Base-by-base conservation (phyloP, 2,797 vertebrate species). In the Poecilia picta region DNA sequence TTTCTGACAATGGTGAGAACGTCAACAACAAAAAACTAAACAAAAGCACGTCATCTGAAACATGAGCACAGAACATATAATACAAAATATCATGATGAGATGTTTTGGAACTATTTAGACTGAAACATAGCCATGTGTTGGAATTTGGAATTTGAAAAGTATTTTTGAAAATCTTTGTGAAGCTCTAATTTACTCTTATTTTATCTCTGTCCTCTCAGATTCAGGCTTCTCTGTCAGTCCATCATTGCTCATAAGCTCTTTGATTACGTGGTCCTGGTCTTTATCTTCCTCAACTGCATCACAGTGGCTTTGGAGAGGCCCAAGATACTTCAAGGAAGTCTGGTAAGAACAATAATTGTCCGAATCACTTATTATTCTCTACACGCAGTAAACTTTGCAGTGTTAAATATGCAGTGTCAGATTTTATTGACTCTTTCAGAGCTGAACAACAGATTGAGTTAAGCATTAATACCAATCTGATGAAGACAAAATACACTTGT, bases 281-380 rank as follows among this genome's bases (percentile, higher is more conserved):
- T 99, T 93, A 99, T 99, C 92, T 99, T 99, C 83, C 96, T 98
- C 87, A 99, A 99, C 94, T 99, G 98, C 91, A 99, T 99, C 95
- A 99, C 98, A 0, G 98, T 99, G 51, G 98, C 98, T 76, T 92
- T 99, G 93, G 98, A 99, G 93, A 96, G 98, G 87, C 98, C 98
- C 0, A 97, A 96, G 91, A 99, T 99, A 23, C 95, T 98, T 80
- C 76, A 97, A 94, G 93, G 95, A 81, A 98, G 98, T 87, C 95
- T 97, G 28, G 98, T 99, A 92, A 95, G 89, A 62, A n/a, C 16
- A 4, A 0, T 1, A 2, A 55, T 51, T 16, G 16, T 36, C 49
- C 1, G 0, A 6, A 0, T 71, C 16, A 28, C 11, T 23, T 3
- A 46, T 68, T 45, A 45, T 68, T 45, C 11, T 41, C 0, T 23